Conservation (phyloP, 2,888 invertebrate species). For the Eupithecia centaureata region DNA sequence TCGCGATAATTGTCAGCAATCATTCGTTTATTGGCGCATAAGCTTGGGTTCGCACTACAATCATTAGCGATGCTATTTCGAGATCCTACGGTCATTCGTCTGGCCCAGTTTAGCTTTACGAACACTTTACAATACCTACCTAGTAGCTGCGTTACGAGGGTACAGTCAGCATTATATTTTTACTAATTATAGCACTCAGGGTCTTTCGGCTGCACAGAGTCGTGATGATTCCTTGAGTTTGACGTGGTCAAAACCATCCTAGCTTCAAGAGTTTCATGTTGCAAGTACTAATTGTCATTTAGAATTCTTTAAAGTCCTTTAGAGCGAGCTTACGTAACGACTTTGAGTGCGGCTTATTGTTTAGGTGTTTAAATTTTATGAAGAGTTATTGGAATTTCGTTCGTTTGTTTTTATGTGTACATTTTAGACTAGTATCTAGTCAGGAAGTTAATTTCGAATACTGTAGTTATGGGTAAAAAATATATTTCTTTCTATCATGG, state of each 20-base stretch:
- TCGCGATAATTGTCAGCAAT: conserved; percentile 67
- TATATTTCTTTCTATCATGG: too few species aligned
- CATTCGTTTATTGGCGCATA: conserved; percentile 71
- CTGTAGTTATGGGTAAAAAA: too few species aligned
- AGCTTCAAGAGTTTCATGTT: too few species aligned
- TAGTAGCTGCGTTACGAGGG: conserved; percentile 6
- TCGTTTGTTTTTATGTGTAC: too few species aligned
- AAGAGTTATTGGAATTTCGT: too few species aligned
- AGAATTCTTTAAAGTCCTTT: too few species aligned
- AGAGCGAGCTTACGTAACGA: background rate
- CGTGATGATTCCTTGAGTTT: background rate
- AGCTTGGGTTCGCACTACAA: conserved; percentile 66
- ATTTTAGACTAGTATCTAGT: too few species aligned
- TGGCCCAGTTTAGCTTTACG: conserved; percentile 59
- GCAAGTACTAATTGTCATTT: too few species aligned
- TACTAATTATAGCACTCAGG: too few species aligned
- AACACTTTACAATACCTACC: conserved; percentile 35
- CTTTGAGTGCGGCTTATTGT: too few species aligned
- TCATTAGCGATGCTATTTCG: conserved; percentile 69
- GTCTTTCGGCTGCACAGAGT: background rate
- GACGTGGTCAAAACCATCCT: background rate
- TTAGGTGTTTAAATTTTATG: too few species aligned
- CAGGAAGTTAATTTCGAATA: too few species aligned
- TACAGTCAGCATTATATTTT: conserved; percentile 18
- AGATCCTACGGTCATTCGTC: conserved; percentile 56